phyloP scores from a whole-genome alignment of 1,140 invertebrate genomes.

The Drosophila rufa region DNA sequence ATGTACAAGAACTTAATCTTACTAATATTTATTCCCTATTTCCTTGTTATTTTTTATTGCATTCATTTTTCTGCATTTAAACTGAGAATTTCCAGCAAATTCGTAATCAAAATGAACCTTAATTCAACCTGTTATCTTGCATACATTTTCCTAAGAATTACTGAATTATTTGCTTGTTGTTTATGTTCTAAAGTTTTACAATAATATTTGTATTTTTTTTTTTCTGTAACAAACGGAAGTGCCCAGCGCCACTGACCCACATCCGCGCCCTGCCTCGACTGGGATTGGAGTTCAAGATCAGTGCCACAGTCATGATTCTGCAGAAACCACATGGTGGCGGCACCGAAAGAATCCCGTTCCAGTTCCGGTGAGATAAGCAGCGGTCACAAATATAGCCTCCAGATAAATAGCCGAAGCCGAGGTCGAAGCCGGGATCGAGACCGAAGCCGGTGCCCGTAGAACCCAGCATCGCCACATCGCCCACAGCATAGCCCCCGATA shows the following conservation, averaged over 20 bases:
- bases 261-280: not conserved
- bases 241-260: slow-evolving; percentile 15
- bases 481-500: slow-evolving; percentile 16
- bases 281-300: slow-evolving; percentile 34
- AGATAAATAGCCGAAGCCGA: slow-evolving; percentile 15
- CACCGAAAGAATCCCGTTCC: slow-evolving; percentile 1
- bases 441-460: slow-evolving; percentile 10
- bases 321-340: slow-evolving; percentile 1
- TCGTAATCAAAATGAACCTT: too few relatives aligned
- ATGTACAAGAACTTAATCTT: too few relatives aligned
- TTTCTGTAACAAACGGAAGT: not conserved
- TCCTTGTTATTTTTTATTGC: too few relatives aligned
- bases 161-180: too few relatives aligned
- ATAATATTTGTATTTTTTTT: too few relatives aligned
- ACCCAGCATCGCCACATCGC: not conserved
- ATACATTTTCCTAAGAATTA: not conserved
- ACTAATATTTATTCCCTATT: too few relatives aligned
- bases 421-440: not conserved
- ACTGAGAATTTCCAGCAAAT: too few relatives aligned
- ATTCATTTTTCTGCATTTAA: too few relatives aligned
- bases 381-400: not conserved
- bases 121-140: not conserved
- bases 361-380: slow-evolving; percentile 35
- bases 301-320: slow-evolving; percentile 15
- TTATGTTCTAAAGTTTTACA: not conserved